A percentile compares a stretch with the other conserved stretches of the same genome.
Conservation (phyloP, 2,888 invertebrate species). For the Aplocera efformata region DNA sequence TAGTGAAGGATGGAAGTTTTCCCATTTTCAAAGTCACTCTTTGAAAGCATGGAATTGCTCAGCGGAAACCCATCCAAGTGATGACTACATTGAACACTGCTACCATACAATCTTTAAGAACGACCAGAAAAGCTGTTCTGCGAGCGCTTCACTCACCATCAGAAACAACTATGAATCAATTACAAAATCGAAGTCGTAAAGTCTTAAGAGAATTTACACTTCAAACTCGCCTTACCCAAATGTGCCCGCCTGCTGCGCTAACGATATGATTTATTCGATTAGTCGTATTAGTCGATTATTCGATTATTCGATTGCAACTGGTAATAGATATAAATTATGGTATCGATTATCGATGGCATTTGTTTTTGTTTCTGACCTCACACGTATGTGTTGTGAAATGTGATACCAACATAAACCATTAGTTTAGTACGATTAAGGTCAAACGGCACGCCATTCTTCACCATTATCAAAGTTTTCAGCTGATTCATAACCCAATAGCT, state of each 20-base stretch:
- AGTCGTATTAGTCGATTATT: slow-evolving; percentile 20
- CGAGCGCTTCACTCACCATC: too few relatives aligned
- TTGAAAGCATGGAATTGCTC: too few relatives aligned
- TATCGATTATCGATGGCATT: slow-evolving; percentile 13
- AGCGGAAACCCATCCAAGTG: too few relatives aligned
- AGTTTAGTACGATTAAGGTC: neutral
- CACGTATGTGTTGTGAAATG: slow-evolving; percentile 3
- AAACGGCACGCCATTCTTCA: too few relatives aligned
- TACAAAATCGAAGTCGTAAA: slow-evolving; percentile 11
- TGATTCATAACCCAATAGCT: too few relatives aligned
- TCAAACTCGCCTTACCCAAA: slow-evolving; percentile 16
- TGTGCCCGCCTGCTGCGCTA: slow-evolving; percentile 29
- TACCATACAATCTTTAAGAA: too few relatives aligned
- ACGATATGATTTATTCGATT: slow-evolving; percentile 27
- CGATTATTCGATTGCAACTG: slow-evolving; percentile 21
- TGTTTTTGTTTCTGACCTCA: slow-evolving; percentile 4
- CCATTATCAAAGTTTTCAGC: too few relatives aligned
- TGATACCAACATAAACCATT: neutral
- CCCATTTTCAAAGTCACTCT: too few relatives aligned
- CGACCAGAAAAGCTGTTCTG: too few relatives aligned
- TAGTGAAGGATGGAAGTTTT: too few relatives aligned
- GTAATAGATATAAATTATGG: slow-evolving; percentile 14
- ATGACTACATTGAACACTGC: too few relatives aligned
- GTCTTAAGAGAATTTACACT: slow-evolving; percentile 27
- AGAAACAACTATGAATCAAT: slow-evolving; percentile 12